Percentiles rank a stretch among this genome's conserved stretches.
Conservation (phyloP, 53 echinoderm and acorn worm species). For the Zoroaster sp. region DNA sequence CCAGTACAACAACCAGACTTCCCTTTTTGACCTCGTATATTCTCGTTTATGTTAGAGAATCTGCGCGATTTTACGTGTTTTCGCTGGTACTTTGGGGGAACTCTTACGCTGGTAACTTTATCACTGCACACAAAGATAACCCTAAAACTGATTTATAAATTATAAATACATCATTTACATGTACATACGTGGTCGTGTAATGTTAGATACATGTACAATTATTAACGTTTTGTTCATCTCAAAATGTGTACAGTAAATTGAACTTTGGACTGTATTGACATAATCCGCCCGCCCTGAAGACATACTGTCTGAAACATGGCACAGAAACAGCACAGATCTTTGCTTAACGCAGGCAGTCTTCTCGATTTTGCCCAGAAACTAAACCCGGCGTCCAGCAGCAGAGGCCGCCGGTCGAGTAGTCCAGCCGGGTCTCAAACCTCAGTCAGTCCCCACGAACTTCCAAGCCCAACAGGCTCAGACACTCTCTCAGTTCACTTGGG, state of each 20-base stretch:
- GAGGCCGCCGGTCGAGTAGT: background rate
- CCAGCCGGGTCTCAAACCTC: background rate
- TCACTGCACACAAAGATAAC: no score
- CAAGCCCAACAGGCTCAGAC: background rate
- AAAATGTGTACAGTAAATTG: background rate
- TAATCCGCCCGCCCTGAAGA: background rate
- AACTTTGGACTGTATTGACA: slow-evolving; percentile 2
- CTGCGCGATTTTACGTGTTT: background rate
- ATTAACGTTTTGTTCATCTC: background rate
- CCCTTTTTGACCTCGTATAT: background rate
- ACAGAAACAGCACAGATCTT: slow-evolving; percentile 24
- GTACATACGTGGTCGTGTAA: no score
- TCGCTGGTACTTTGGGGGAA: background rate
- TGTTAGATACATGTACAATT: no score
- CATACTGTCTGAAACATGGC: background rate
- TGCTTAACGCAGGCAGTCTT: slow-evolving; percentile 2
- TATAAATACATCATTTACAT: no score
- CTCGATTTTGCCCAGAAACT: slow-evolving; percentile 34
- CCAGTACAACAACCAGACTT: background rate
- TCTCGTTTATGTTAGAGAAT: background rate
- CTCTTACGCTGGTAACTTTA: background rate
- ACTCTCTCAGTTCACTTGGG: background rate
- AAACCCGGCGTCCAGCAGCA: background rate
- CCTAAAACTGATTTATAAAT: no score
- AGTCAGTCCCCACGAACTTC: background rate